Evolutionary conservation across 2,113 vertebrate genomes (phyloP), one percentile per base, ranked within the genome.

Genomic region (Apodemus speciosus): DNA sequence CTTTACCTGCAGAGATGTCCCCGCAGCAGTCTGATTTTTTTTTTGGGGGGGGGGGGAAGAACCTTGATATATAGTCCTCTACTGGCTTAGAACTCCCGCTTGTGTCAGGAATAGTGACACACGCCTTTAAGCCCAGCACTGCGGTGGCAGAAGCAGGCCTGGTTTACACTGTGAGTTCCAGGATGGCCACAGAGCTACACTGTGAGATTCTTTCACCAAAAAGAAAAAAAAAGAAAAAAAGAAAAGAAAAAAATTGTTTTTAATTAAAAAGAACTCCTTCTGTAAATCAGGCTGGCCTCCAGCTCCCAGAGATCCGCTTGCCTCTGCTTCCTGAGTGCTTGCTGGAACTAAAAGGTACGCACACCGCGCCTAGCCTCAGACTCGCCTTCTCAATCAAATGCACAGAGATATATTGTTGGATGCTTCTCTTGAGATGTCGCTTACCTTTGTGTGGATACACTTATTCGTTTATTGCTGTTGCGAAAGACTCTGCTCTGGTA

Each of bases 171-270:
- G 14, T 76, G 73, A 49, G 73, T 76, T 32, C 43, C 43, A 49
- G 43, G 73, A 30, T 7, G 49, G 73, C 43, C 73, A 46, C 43
- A 49, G 72, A 46, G 40, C 38, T 13, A 43, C 10, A 25, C 14
- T 49, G 43, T 38, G 35, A 71, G 43, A 76, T 8, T 16, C 3
- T 27, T 13, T 75, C 27, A 46, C 71, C 13, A 32, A 64, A 30
- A 64, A 64, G 5, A 32, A 66, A 66, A 11, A 16, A 68, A 15
- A 30, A 35, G 32, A 32, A 66, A 66, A 68, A 68, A 66, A 66
- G 5, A 15, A 15, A n/a, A n/a, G n/a, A n/a, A n/a, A 27, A 21
- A 25, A 27, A 21, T 1, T 23, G 1, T 23, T 1, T 62, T 30
- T 64, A 64, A 32, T 64, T 30, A 64, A 30, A n/a, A 68, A n/a